A percentile compares a stretch with the other conserved stretches of the same genome.
Conservation (phyloP, 2,113 vertebrate species). For the Balaenoptera acutorostrata region DNA sequence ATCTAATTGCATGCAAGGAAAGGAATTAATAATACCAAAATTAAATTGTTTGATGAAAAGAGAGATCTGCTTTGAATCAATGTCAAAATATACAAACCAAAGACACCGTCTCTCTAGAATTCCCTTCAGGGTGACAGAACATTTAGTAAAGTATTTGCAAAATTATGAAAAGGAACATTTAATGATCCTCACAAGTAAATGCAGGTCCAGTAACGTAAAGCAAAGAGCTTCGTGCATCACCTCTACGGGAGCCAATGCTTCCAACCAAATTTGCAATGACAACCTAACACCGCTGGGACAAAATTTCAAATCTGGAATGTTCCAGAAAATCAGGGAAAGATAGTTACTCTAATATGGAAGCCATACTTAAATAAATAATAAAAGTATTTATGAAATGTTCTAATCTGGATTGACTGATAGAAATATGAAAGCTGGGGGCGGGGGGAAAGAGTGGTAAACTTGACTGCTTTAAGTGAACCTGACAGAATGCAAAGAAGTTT, state of each 20-base stretch:
- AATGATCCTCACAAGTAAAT: constrained; percentile 12
- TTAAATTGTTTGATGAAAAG: constrained; percentile 10
- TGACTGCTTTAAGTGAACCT: neutral
- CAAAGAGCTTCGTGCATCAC: neutral
- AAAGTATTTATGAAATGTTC: constrained; percentile 6
- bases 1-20: constrained; percentile 1
- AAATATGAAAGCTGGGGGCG: neutral
- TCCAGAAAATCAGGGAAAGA: constrained; percentile 42
- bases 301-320: constrained; percentile 19
- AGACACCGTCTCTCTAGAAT: constrained; percentile 29
- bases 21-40: constrained; percentile 31
- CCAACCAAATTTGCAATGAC: constrained; percentile 16
- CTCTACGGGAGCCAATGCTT: neutral
- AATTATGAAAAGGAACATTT: neutral
- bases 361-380: neutral
- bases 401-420: neutral
- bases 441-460: neutral
- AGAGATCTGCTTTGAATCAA: constrained; percentile 52
- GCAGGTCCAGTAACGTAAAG: neutral
- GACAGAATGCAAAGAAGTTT: constrained; percentile 16
- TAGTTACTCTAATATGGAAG: constrained; percentile 20
- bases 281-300: constrained; percentile 4
- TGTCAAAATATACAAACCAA: constrained; percentile 56
- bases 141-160: constrained; percentile 17
- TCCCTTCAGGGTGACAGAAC: constrained; percentile 45